Evolutionary conservation across 1,140 invertebrate species (phyloP).

Genomic region (Oppia nitens): DNA sequence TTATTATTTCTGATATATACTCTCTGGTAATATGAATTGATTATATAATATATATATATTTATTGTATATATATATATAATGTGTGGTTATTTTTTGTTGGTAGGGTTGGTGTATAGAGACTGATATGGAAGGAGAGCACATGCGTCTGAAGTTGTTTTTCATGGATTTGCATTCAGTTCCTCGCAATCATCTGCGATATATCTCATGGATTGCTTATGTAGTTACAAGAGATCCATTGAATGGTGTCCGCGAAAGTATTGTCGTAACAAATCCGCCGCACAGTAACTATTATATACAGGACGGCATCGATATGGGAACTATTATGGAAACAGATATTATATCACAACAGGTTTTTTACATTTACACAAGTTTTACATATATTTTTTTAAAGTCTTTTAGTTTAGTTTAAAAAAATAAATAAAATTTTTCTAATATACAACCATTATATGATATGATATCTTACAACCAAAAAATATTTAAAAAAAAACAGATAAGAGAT

Average conservation of each 20-base stretch:
- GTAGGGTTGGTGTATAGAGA: conserved; percentile 57
- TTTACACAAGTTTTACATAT: conserved; percentile 4
- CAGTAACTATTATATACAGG: conserved; percentile 66
- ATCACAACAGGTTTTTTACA: conserved; percentile 48
- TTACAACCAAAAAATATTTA: neutral
- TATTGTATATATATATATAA: too few species aligned
- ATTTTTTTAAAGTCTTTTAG: too few species aligned
- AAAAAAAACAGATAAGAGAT: conserved; percentile 15
- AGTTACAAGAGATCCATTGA: conserved; percentile 28
- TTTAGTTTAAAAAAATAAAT: too few species aligned
- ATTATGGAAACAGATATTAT: conserved; percentile 65
- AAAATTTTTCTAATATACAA: neutral
- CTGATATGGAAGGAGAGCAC: conserved; percentile 59
- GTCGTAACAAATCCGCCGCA: conserved; percentile 53
- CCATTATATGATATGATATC: neutral
- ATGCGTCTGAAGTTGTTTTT: conserved; percentile 53
- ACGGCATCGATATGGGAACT: conserved; percentile 58
- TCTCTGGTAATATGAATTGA: too few species aligned
- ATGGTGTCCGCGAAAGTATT: conserved; percentile 26
- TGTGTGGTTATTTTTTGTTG: neutral
- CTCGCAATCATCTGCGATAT: conserved; percentile 54
- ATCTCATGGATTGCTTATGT: conserved; percentile 62
- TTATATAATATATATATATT: neutral
- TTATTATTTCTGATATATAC: too few species aligned
- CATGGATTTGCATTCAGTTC: conserved; percentile 67